These are phyloP conservation scores for Yponomeuta cagnagella DNA, from an alignment of 2,888 invertebrate genomes.

Conservation along the genomic window DNA sequence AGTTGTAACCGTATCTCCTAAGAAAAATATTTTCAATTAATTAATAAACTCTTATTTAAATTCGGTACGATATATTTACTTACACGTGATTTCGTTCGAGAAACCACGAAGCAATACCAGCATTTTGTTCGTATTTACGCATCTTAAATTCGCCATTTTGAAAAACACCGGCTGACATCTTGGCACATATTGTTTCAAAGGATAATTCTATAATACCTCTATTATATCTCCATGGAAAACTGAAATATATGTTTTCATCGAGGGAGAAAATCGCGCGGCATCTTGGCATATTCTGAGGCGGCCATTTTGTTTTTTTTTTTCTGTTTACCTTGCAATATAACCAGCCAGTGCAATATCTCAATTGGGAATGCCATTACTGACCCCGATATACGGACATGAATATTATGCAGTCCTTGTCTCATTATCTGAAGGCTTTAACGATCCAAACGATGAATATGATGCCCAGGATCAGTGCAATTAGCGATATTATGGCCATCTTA, in stretches of 20 bases:
- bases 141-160: background rate
- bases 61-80: too few relatives aligned
- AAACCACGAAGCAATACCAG: background rate
- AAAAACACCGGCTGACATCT: background rate
- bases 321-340: too few relatives aligned
- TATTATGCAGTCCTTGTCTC: background rate
- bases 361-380: too few relatives aligned
- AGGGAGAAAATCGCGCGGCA: background rate
- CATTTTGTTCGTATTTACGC: background rate
- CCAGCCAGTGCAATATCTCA: too few relatives aligned
- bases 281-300: background rate
- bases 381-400: too few relatives aligned
- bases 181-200: background rate
- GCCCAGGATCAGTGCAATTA: conserved; percentile 80
- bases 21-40: too few relatives aligned
- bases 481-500: conserved; percentile 82
- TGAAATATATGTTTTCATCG: too few relatives aligned
- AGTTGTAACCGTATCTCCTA: too few relatives aligned
- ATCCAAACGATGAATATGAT: conserved; percentile 82
- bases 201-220: too few relatives aligned
- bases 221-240: too few relatives aligned
- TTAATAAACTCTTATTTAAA: too few relatives aligned
- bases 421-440: conserved; percentile 75
- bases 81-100: too few relatives aligned
- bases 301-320: conserved; percentile 16